Percentiles rank a stretch among this genome's conserved stretches.
These are phyloP conservation scores for Drosophila hamatofila DNA, from an alignment of 2,888 invertebrate species.

Conservation along the genomic window DNA sequence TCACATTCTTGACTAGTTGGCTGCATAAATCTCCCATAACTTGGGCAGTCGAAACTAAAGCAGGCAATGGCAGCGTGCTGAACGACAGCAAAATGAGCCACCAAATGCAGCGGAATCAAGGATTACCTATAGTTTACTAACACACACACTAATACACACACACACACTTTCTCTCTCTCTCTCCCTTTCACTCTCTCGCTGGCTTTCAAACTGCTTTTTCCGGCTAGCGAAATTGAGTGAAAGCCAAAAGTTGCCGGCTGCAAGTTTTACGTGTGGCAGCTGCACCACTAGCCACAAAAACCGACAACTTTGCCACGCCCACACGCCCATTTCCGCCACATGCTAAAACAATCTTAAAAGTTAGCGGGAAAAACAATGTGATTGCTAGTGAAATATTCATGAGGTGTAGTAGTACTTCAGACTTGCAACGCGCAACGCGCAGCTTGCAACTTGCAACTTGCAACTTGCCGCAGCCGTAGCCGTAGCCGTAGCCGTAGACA, in stretches of 20 bases:
- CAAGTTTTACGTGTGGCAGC: slow-evolving; percentile 66
- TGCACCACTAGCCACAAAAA: slow-evolving; percentile 22
- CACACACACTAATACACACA: slow-evolving; percentile 25
- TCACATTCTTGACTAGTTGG: slow-evolving; percentile 51
- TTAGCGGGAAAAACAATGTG: slow-evolving; percentile 82
- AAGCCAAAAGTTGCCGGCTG: slow-evolving; percentile 71
- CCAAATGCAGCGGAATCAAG: slow-evolving; percentile 70
- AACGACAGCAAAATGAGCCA: slow-evolving; percentile 63
- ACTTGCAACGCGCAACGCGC: slow-evolving; percentile 35
- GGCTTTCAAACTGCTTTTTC: slow-evolving; percentile 60
- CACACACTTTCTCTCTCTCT: neutral
- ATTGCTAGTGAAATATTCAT: slow-evolving; percentile 83
- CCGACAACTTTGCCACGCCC: slow-evolving; percentile 38
- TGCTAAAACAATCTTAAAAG: slow-evolving; percentile 80
- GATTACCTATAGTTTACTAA: slow-evolving; percentile 60
- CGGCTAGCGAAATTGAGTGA: slow-evolving; percentile 71
- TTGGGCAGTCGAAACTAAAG: slow-evolving; percentile 52
- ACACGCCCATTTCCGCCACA: slow-evolving; percentile 74
- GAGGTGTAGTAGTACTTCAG: slow-evolving; percentile 48
- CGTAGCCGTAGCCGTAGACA: slow-evolving; percentile 48
- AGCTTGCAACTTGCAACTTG: slow-evolving; percentile 38
- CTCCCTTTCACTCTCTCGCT: slow-evolving; percentile 6
- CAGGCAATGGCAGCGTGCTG: slow-evolving; percentile 34
- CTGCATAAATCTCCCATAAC: slow-evolving; percentile 74
- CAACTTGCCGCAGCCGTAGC: no score